These are phyloP conservation scores for Chromobotia macracanthus DNA, from an alignment of 2,797 vertebrate species.

Conservation along the genomic window DNA sequence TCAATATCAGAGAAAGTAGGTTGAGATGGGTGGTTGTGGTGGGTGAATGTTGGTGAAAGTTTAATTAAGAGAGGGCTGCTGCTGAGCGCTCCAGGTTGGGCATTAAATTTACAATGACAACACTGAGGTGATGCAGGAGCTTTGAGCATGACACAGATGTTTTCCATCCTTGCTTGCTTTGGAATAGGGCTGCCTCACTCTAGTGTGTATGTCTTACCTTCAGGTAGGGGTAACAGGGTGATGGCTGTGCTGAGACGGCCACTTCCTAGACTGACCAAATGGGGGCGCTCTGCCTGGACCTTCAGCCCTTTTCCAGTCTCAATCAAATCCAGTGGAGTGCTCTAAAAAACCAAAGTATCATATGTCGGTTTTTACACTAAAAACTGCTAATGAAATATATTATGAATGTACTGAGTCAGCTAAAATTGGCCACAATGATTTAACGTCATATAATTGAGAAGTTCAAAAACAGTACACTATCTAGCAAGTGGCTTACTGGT, in stretches of 20 bases:
- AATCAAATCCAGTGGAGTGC: constrained; percentile 87
- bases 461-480: background rate
- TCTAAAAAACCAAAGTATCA: constrained; percentile 72
- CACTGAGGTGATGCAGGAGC: background rate
- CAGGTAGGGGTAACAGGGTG: constrained; percentile 90
- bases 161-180: too few relatives aligned
- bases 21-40: constrained; percentile 11
- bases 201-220: constrained; percentile 78
- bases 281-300: constrained; percentile 92
- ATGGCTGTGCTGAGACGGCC: constrained; percentile 92
- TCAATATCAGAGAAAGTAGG: constrained; percentile 38
- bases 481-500: background rate
- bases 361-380: too few relatives aligned
- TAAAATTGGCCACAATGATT: background rate
- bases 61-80: constrained; percentile 23
- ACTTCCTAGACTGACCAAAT: constrained; percentile 94
- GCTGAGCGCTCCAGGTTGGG: constrained; percentile 7
- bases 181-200: too few relatives aligned
- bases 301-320: constrained; percentile 90
- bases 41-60: background rate
- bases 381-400: background rate
- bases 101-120: background rate
- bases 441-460: background rate
- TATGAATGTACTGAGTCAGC: background rate
- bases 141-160: background rate